Evolutionary conservation across 1,140 invertebrate species (phyloP).

Genomic region (Eupristina koningsbergeri): DNA sequence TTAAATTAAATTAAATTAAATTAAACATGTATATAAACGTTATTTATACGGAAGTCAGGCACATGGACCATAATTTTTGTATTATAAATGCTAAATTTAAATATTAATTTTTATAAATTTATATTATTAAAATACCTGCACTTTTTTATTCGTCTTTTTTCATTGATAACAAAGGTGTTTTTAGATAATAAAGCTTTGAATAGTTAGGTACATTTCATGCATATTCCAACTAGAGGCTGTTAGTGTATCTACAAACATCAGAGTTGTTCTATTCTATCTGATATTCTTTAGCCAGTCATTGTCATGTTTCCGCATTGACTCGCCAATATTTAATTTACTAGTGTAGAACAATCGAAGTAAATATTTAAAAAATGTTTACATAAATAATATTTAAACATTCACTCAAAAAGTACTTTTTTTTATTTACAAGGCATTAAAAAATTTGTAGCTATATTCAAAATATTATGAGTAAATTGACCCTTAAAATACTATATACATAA

Average conservation of each 20-base stretch:
- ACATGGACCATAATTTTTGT: too few species aligned
- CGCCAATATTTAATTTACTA: slow-evolving; percentile 1
- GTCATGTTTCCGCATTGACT: background rate
- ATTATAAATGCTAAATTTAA: too few species aligned
- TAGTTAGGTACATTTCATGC: background rate
- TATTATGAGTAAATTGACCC: background rate
- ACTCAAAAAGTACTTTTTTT: background rate
- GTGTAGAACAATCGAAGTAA: background rate
- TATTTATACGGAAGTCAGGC: too few species aligned
- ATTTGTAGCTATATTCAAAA: background rate
- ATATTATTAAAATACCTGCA: too few species aligned
- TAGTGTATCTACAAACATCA: background rate
- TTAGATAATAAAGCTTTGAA: background rate
- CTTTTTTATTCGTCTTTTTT: background rate
- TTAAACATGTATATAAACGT: too few species aligned
- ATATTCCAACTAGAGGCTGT: background rate
- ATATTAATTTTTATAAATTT: too few species aligned
- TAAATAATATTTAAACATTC: background rate
- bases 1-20: too few species aligned
- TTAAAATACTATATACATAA: background rate
- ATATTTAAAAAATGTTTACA: background rate
- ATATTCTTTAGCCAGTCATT: slow-evolving; percentile 12
- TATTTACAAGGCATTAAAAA: background rate
- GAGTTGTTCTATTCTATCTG: background rate
- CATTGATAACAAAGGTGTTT: background rate